A percentile compares a stretch with the other conserved stretches of the same genome.
Evolutionary conservation across 2,888 invertebrate genomes (phyloP).

Genomic region (Andrena fulva): DNA sequence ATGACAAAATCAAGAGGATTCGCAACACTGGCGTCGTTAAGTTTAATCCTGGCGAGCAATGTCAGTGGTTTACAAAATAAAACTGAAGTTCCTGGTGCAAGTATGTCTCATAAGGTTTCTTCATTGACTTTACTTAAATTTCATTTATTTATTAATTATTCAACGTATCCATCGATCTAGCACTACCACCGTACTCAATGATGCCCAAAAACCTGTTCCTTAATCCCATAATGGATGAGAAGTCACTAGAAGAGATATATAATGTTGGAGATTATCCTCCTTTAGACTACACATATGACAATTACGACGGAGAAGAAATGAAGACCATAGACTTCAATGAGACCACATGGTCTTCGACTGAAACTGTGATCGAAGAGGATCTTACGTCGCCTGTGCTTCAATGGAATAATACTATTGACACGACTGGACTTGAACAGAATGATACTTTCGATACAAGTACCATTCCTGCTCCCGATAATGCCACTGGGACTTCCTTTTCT

Average conservation of each 20-base stretch:
- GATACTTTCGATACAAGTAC: background rate
- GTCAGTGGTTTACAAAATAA: constrained; percentile 37
- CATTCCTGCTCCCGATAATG: background rate
- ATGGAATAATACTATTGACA: background rate
- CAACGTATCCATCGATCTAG: constrained; percentile 23
- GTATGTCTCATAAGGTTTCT: constrained; percentile 25
- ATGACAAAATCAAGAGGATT: constrained; percentile 74
- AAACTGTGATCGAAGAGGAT: background rate
- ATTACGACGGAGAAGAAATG: constrained; percentile 30
- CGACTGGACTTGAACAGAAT: background rate
- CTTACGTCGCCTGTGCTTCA: background rate
- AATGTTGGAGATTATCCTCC: constrained; percentile 68
- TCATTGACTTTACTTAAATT: no score
- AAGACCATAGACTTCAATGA: background rate
- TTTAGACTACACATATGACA: constrained; percentile 68
- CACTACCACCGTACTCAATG: constrained; percentile 15
- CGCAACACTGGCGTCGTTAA: constrained; percentile 83
- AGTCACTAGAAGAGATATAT: constrained; percentile 54
- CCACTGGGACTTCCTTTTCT: background rate
- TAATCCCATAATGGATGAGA: constrained; percentile 51
- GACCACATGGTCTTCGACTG: background rate
- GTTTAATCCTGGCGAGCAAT: constrained; percentile 81
- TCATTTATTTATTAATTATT: background rate
- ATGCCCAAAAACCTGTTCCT: constrained; percentile 24
- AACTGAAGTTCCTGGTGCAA: constrained; percentile 21